Conservation (phyloP, 2,113 vertebrate genomes). For the Brienomyrus brachyistius region DNA sequence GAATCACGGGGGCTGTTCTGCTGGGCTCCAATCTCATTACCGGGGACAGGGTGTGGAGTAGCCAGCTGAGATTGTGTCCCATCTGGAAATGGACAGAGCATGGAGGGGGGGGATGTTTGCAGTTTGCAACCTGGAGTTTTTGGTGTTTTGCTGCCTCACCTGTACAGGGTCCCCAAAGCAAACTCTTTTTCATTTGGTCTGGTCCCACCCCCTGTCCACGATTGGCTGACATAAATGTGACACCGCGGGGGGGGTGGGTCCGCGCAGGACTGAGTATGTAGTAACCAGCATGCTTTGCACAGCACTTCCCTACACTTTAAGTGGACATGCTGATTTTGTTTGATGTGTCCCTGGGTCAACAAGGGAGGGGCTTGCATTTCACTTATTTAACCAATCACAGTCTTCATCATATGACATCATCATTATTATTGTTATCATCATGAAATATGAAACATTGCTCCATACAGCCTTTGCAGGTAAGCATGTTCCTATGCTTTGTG, state of each 20-base stretch:
- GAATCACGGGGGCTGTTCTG: background rate
- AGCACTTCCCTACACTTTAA: background rate
- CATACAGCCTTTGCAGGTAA: background rate
- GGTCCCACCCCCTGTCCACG: too few species aligned
- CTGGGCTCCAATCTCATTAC: background rate
- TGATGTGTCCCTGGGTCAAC: background rate
- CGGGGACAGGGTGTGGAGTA: background rate
- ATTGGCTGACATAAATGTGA: too few species aligned
- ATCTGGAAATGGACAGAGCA: background rate
- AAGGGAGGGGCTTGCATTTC: background rate
- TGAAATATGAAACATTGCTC: background rate
- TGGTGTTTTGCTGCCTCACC: too few species aligned
- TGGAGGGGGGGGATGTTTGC: background rate
- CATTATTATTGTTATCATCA: background rate
- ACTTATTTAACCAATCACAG: background rate
- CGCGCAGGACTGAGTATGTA: background rate
- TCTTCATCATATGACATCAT: background rate
- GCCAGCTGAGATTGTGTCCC: background rate
- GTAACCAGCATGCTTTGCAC: background rate
- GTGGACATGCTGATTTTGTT: background rate
- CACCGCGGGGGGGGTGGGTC: too few species aligned
- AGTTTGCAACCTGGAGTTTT: background rate
- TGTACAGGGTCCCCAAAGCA: too few species aligned
- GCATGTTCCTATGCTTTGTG: background rate
- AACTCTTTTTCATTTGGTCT: too few species aligned